phyloP scores from a whole-genome alignment of 2,797 vertebrate genomes.

The Parotocinclus haroldoi region DNA sequence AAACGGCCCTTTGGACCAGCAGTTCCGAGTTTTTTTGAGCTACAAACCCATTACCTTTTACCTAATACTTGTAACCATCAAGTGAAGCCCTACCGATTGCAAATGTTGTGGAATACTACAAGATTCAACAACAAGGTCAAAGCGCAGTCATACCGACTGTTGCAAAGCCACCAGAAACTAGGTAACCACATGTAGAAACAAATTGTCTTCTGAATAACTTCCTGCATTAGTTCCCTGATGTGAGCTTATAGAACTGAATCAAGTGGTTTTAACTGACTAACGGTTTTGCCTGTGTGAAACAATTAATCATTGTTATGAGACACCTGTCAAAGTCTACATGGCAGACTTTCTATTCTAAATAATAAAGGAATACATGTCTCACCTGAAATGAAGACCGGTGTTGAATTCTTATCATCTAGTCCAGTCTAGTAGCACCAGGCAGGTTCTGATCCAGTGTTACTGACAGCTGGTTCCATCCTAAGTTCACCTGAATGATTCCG shows the following conservation, averaged over 20 bases:
- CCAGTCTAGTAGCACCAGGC: neutral
- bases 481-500: too few species aligned
- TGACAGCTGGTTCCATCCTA: neutral
- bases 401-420: neutral
- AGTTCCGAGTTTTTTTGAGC: too few species aligned
- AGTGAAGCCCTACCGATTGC: neutral
- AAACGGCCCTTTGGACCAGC: too few species aligned
- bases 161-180: constrained; percentile 21
- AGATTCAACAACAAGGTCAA: constrained; percentile 27
- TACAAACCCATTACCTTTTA: too few species aligned
- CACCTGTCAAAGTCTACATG: neutral
- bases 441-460: neutral
- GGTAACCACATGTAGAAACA: constrained; percentile 4
- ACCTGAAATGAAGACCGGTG: neutral
- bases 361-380: neutral
- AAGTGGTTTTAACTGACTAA: neutral
- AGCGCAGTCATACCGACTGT: constrained; percentile 16
- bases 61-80: too few species aligned
- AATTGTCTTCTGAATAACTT: neutral
- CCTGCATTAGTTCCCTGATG: neutral
- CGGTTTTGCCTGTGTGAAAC: neutral
- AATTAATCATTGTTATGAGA: neutral
- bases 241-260: too few species aligned
- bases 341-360: neutral
- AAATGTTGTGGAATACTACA: neutral